Base-by-base conservation (phyloP, 2,888 invertebrate species). In the Aspidapion aeneum region DNA sequence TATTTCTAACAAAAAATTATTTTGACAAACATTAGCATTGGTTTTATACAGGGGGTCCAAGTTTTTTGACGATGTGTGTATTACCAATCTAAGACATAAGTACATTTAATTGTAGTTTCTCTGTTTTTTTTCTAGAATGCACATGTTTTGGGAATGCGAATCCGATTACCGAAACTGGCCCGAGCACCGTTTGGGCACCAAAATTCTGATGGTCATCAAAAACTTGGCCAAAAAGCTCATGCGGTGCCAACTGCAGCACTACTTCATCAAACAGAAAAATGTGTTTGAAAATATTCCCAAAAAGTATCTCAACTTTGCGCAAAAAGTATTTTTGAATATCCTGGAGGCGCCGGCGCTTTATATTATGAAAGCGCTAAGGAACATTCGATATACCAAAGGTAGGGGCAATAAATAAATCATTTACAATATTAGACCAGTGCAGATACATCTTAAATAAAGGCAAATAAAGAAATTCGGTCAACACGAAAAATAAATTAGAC, bases 101-200 rank as follows among this genome's bases (percentile, higher is more conserved):
- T n/a, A n/a, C n/a, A n/a, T n/a, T n/a, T n/a, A n/a, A n/a, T n/a
- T n/a, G n/a, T n/a, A n/a, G n/a, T n/a, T n/a, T n/a, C n/a, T n/a
- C n/a, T n/a, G n/a, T n/a, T 35, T 35, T 35, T 35, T 35, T 35
- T 35, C 5, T 35, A 35, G 35, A 58, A 87, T 87, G 66, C 87
- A 89, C 73, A 79, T 93, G 56, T 93, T 91, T 77, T 91, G 90
- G 90, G 86, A 91, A 79, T 89, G 91, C 71, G 91, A 93, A 78
- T 83, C 86, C 2, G 86, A 89, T 71, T 87, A 85, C 70, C 83
- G 84, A 1, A 86, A 84, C 65, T 93, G 91, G 91, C 86, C 88
- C 0, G 90, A 91, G 74, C 88, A 90, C 74, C 82, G 88, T 60
- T 80, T 90, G 1, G 93, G 93, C 1, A 87, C 87, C 72, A 86